Percentiles rank a stretch among this genome's conserved stretches.
Evolutionary conservation across 2,797 vertebrate species (phyloP).

Genomic region (Thunnus albacares): DNA sequence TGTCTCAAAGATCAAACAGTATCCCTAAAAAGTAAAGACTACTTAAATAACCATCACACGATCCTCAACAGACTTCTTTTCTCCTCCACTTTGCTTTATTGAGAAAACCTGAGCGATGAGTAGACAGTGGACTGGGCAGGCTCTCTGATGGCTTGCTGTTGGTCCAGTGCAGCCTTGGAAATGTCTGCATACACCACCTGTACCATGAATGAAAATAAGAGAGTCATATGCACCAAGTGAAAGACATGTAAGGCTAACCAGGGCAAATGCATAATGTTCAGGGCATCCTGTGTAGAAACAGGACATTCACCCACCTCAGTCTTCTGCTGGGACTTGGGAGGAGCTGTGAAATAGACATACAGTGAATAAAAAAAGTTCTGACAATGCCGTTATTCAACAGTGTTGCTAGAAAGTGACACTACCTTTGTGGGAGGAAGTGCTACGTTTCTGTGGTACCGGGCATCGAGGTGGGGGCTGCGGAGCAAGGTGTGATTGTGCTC

Average conservation of each 20-base stretch:
- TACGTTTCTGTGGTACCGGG: constrained; percentile 25
- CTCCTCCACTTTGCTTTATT: constrained; percentile 2
- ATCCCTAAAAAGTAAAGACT: background rate
- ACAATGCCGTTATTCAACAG: background rate
- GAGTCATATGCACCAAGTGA: background rate
- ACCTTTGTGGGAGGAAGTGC: constrained; percentile 44
- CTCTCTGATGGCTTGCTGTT: constrained; percentile 23
- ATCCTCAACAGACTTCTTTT: background rate
- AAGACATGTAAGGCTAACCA: background rate
- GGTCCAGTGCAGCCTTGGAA: constrained; percentile 46
- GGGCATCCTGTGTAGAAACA: background rate
- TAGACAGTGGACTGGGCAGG: constrained; percentile 65
- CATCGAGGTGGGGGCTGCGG: constrained; percentile 52
- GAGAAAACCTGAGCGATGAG: constrained; percentile 71
- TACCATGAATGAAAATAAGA: constrained; percentile 11
- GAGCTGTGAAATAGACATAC: constrained; percentile 43
- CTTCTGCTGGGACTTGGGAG: constrained; percentile 18
- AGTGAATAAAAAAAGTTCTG: background rate
- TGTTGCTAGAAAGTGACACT: background rate
- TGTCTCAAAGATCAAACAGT: background rate
- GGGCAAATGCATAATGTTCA: constrained; percentile 7
- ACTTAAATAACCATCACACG: too few relatives aligned
- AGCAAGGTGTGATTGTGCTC: background rate
- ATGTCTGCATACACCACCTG: constrained; percentile 82
- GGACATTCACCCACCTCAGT: constrained; percentile 66